phyloP scores from a whole-genome alignment of 2,797 vertebrate genomes.

The Esox lucius region DNA sequence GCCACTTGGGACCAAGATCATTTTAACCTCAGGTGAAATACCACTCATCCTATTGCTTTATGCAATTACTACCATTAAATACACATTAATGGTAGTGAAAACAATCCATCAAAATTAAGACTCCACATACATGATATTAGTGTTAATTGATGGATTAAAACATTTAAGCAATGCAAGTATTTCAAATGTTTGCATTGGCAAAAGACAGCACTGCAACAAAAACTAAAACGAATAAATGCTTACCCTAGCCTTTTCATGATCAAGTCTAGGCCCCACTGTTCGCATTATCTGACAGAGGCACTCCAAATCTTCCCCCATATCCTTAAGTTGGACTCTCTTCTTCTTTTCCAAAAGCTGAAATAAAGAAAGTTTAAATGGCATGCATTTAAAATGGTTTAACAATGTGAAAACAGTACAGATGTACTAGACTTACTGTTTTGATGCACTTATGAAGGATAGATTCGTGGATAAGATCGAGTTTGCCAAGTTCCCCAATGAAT shows the following conservation, averaged over 20 bases:
- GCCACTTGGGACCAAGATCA: too few species aligned
- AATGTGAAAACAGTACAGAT: neutral
- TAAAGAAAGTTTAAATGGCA: neutral
- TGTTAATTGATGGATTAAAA: too few species aligned
- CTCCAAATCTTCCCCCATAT: conserved; percentile 99
- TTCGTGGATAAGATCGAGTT: conserved; percentile 99
- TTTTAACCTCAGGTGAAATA: too few species aligned
- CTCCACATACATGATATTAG: too few species aligned
- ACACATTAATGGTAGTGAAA: too few species aligned
- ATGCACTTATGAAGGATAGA: conserved; percentile 99
- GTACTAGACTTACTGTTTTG: conserved; percentile 90
- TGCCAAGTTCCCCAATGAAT: conserved; percentile 99
- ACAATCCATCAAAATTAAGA: too few species aligned
- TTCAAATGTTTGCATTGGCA: too few species aligned
- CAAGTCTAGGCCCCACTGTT: conserved; percentile 99
- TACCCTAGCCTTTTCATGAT: conserved; percentile 99
- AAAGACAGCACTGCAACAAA: neutral
- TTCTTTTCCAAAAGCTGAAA: conserved; percentile 99
- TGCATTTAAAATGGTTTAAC: neutral
- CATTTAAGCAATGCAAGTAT: neutral
- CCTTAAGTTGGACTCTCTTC: conserved; percentile 99
- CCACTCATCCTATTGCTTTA: too few species aligned
- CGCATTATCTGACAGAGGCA: conserved; percentile 99
- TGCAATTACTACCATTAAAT: too few species aligned
- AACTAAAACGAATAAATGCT: conserved; percentile 1